phyloP scores from a whole-genome alignment of 2,113 vertebrate species.

The Leptosomus discolor region DNA sequence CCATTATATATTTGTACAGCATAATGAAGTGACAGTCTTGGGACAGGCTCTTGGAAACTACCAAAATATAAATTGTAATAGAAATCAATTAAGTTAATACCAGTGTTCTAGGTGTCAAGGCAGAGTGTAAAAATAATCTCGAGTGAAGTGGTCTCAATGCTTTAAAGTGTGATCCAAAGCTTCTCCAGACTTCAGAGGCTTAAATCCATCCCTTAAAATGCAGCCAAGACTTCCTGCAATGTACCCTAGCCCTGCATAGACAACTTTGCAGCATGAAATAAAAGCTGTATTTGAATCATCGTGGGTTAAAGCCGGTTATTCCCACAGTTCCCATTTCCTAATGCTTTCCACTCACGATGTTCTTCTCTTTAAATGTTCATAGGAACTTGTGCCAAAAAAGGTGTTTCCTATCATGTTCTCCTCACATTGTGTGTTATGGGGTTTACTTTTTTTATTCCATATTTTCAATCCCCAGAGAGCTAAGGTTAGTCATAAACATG shows the following conservation, averaged over 20 bases:
- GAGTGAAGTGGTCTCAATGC: not conserved
- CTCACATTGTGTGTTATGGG: constrained; percentile 31
- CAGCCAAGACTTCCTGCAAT: not conserved
- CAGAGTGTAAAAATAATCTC: not conserved
- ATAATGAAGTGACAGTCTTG: not conserved
- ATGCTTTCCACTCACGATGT: constrained; percentile 47
- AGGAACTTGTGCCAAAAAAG: constrained; percentile 38
- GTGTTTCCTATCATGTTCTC: constrained; percentile 60
- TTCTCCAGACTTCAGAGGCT: not conserved
- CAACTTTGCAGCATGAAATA: not conserved
- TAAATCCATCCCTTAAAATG: not conserved
- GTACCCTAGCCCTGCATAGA: not conserved
- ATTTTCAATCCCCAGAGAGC: constrained; percentile 57
- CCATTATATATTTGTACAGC: not conserved
- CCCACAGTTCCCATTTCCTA: constrained; percentile 41
- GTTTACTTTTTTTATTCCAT: not conserved
- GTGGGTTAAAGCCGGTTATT: not conserved
- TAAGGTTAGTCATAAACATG: constrained; percentile 59
- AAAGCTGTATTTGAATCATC: not conserved
- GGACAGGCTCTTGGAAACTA: not conserved
- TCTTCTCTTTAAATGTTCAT: constrained; percentile 13
- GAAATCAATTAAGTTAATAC: not conserved
- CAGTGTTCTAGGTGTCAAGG: not conserved
- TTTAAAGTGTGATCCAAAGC: not conserved
- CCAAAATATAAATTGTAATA: not conserved